Base-by-base conservation (phyloP, 1,140 invertebrate species). In the Rhizoglyphus robini region DNA sequence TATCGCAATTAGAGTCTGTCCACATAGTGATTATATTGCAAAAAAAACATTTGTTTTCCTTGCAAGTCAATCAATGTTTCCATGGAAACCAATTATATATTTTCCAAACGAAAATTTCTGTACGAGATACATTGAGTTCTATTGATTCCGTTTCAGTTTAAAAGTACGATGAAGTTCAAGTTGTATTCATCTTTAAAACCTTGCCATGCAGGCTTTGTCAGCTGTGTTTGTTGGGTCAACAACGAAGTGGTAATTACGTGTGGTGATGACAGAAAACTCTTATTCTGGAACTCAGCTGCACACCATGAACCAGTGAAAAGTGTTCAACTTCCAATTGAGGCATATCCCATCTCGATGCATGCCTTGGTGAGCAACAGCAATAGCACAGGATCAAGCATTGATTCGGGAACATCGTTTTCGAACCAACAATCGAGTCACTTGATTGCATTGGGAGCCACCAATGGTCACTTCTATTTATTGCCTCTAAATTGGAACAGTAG, bases 231-330 rank as follows among this genome's bases (percentile, higher is more conserved):
- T 67, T 96, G 93, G 93, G 89, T 84, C 73, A 88, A 83, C 69
- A 84, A 88, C 34, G 91, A 96, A 75, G 90, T 96, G 78, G 83
- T 93, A 51, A 89, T 88, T 78, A 92, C 91, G 36, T 86, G 84
- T 70, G 88, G 90, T 27, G 94, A 97, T 77, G 93, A 98, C 75
- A 91, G 93, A 74, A 79, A 85, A 70, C 78, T 98, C 27, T 77
- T 92, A 23, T 86, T 86, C 72, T 97, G 92, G 90, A 91, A 88
- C 75, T 76, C 90, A 30, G 79, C 86, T 0, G 86, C 79, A 31
- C 84, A 83, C 68, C 15, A 18, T 2, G 88, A 93, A 75, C 83
- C 86, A 0, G 82, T 82, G 27, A 81, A 84, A 68, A 75, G 96
- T 2, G 79, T 85, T 20, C 84, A 87, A 70, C 82, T 96, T 66